Percentiles rank a stretch among this genome's conserved stretches.
These are phyloP conservation scores for Dryobota labecula DNA, from an alignment of 2,888 invertebrate species.

Conservation along the genomic window DNA sequence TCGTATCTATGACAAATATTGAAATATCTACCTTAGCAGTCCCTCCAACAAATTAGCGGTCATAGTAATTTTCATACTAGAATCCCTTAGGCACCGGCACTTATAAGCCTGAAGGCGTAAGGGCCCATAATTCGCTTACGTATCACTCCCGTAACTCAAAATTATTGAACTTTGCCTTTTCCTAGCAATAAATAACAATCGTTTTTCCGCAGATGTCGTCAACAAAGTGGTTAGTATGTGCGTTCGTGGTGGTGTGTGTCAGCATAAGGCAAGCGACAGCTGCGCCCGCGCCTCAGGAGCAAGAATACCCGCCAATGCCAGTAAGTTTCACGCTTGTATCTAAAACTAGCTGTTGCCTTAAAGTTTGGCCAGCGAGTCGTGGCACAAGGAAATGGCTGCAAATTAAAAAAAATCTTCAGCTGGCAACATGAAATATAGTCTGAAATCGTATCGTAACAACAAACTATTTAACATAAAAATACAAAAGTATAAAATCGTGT, in stretches of 20 bases:
- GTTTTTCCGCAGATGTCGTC: conserved; percentile 78
- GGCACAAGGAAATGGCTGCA: too few species aligned
- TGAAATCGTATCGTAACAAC: too few species aligned
- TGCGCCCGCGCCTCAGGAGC: conserved; percentile 84
- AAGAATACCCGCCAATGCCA: conserved; percentile 86
- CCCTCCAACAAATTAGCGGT: neutral
- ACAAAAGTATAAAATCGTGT: too few species aligned
- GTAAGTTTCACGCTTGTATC: conserved; percentile 72
- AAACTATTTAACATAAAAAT: too few species aligned
- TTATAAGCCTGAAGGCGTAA: conserved; percentile 7
- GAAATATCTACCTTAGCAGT: neutral
- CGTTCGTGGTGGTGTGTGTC: conserved; percentile 78
- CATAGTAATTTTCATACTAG: neutral
- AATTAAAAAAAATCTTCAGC: too few species aligned
- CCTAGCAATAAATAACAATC: conserved; percentile 39
- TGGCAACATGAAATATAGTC: too few species aligned
- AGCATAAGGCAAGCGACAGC: conserved; percentile 77
- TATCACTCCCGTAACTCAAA: conserved; percentile 27
- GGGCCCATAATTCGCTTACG: conserved; percentile 3
- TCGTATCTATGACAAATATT: neutral
- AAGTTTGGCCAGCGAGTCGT: too few species aligned
- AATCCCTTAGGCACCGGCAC: conserved; percentile 4
- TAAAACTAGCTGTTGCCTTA: neutral
- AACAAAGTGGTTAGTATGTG: conserved; percentile 79
- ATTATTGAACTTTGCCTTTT: conserved; percentile 33